Conservation (phyloP, 2,888 invertebrate genomes). For the Leucozona laternaria region DNA sequence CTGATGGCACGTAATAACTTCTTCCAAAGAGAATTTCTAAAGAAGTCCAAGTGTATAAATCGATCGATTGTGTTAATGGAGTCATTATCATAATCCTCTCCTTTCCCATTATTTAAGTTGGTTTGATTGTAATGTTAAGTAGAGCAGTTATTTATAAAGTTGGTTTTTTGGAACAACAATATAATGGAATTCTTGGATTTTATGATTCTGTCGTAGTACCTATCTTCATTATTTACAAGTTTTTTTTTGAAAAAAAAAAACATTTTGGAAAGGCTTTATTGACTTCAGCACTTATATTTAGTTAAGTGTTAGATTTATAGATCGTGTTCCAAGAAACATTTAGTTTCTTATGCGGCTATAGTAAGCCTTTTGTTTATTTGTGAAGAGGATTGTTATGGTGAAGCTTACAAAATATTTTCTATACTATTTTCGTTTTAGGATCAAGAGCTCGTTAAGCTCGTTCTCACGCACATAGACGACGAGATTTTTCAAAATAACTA, state of each 20-base stretch:
- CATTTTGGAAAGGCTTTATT: neutral
- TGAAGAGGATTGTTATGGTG: neutral
- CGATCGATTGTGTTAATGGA: constrained; percentile 36
- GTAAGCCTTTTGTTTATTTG: neutral
- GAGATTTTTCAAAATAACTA: too few species aligned
- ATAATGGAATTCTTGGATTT: constrained; percentile 12
- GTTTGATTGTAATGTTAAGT: constrained; percentile 66
- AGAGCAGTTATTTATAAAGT: constrained; percentile 10
- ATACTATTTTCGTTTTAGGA: too few species aligned
- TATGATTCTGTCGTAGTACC: neutral
- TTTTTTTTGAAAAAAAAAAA: neutral
- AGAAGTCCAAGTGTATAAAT: neutral
- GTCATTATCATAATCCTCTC: constrained; percentile 53
- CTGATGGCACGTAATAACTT: constrained; percentile 57
- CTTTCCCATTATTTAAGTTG: neutral
- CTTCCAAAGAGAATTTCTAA: constrained; percentile 17
- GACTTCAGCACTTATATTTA: neutral
- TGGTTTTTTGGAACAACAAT: neutral
- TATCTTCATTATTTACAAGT: neutral
- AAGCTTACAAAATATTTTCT: too few species aligned
- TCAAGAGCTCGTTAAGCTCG: too few species aligned
- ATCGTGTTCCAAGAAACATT: neutral
- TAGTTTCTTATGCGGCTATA: neutral
- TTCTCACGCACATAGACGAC: too few species aligned
- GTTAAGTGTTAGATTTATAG: neutral